Base-by-base conservation (phyloP, 92 coral and sea anemone genomes). In the Isaurus tuberculatus region DNA sequence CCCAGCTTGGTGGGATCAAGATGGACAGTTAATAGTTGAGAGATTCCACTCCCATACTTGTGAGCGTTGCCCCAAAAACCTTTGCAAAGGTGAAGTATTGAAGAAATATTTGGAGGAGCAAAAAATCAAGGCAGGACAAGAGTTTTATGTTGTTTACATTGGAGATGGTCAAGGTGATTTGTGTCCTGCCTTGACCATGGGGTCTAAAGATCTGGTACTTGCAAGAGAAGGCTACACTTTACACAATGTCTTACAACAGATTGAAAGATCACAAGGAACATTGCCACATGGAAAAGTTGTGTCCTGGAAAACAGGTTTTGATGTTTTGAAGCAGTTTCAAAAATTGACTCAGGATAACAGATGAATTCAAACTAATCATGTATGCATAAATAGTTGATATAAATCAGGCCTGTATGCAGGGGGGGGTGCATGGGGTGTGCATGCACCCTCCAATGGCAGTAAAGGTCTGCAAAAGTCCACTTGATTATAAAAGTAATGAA, bases 131-230 rank as follows among this genome's bases (percentile, higher is more conserved):
- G 27, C 79, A 33, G 23, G 63, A 22, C 86, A 70, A 71, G 65
- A 57, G 30, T 94, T 84, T 87, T 88, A 78, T 73, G 64, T 97
- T 53, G 88, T 97, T 28, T 97, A 94, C 65, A 72, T 97, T 85
- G 99, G 99, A 25, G 99, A 97, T 89, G 99, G 99, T 8, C 80
- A 75, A 26, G 94, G 94, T 0, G 99, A 97, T 84, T 65, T 90
- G n/a, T 97, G 99, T 43, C 95, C 98, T n/a, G 86, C 93, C 37
- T 71, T 94, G 27, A 70, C 90, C 3, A 32, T 94, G 57, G 51
- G 80, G 49, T 75, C 71, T 4, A 87, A 51, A 34, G 98, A 90
- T 26, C 85, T 86, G 64, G 87, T 94, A 48, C 67, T 97, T 67
- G 94, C 98, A 27, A 79, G 98, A 49, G 90, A 94, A 70, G 95